Evolutionary conservation across 2,888 invertebrate species (phyloP), one percentile per base, ranked within the genome.

Genomic region (Petrolisthes cinctipes): DNA sequence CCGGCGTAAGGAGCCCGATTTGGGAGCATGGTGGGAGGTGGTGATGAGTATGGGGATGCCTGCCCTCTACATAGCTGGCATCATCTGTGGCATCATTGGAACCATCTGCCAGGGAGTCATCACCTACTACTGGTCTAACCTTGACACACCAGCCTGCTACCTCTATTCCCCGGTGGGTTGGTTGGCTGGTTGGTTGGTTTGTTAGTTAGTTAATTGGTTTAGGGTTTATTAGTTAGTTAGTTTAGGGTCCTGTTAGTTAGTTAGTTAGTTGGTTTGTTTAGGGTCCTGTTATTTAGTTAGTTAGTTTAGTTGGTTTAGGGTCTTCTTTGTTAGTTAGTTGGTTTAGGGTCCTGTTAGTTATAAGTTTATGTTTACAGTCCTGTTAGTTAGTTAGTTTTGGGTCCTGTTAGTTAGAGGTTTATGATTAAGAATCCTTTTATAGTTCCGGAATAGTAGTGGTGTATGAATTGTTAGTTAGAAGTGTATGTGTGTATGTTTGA

Each of bases 71-170:
- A 82, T 90, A 53, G 3, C 82, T 5, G 88, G 57, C 23, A 4
- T 88, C 68, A 14, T 82, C 68, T 17, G 79, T 0, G 83, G 84
- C 53, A 84, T 57, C 4, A 68, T 89, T 0, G 90, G 88, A 5
- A 61, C 75, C 79, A 90, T 86, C 78, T 90, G 88, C 66, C 75
- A 86, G 37, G 90, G 86, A n/a, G 86, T 86, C 79, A 82, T 90
- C 86, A 82, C 88, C 0, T 51, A 79, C 23, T 90, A 89, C 80
- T 90, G 90, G 90, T 66, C 90, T 6, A 56, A 86, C 80, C 75
- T 85, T 0, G 73, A 61, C 5, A n/a, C 75, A 2, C 75, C 86
- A n/a, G 0, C n/a, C 20, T 83, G 83, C 75, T 83, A 14, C 83
- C 83, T 83, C 54, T 83, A 83, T 54, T n/a, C 73, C 20, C 71